phyloP scores from a whole-genome alignment of 2,888 invertebrate genomes.

The Tetramorium bicarinatum region DNA sequence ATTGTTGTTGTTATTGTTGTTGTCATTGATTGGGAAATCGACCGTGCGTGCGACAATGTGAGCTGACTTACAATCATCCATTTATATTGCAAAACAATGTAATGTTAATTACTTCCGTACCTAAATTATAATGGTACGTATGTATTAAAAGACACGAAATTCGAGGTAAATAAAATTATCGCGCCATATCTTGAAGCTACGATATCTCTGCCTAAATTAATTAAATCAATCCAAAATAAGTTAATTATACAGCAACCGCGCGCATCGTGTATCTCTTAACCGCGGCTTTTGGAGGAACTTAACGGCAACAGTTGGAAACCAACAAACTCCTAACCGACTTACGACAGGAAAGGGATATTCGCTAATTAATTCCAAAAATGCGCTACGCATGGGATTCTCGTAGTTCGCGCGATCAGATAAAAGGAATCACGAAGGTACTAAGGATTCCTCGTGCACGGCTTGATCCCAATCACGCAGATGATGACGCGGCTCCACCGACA shows the following conservation, averaged over 20 bases:
- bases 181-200: not conserved
- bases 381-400: slow-evolving; percentile 10
- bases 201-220: slow-evolving; percentile 8
- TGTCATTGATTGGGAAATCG: not conserved
- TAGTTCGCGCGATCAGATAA: slow-evolving; percentile 41
- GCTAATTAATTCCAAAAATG: slow-evolving; percentile 44
- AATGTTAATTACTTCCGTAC: not conserved
- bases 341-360: slow-evolving; percentile 38
- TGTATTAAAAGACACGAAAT: not conserved
- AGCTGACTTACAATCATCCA: slow-evolving; percentile 25
- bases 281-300: not conserved
- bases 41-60: not conserved
- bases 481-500: slow-evolving; percentile 76
- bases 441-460: slow-evolving; percentile 67
- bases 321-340: slow-evolving; percentile 35
- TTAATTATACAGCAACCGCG: not conserved
- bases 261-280: not conserved
- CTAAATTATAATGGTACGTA: not conserved
- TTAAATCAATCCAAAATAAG: not conserved
- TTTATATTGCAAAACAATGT: not conserved
- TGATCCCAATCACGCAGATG: slow-evolving; percentile 80
- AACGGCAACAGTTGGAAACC: not conserved
- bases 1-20: slow-evolving; percentile 3
- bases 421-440: slow-evolving; percentile 46
- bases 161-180: slow-evolving; percentile 1